These are phyloP conservation scores for Drosophila pseudotalamancana DNA, from an alignment of 2,888 invertebrate genomes.

Conservation along the genomic window DNA sequence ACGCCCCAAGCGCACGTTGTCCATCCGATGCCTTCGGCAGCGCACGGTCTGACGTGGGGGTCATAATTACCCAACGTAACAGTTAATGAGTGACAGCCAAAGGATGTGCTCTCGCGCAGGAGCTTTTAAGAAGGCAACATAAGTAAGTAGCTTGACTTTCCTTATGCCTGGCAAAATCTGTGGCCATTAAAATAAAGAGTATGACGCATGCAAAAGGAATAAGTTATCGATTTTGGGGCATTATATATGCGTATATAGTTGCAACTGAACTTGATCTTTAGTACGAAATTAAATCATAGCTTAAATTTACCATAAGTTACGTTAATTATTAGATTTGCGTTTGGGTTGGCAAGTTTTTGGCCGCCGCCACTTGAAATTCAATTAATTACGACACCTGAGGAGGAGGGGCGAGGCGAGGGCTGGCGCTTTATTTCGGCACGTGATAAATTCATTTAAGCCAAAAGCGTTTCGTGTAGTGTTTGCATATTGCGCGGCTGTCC, in stretches of 20 bases:
- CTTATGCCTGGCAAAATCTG: too few species aligned
- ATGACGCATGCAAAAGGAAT: too few species aligned
- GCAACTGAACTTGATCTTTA: background rate
- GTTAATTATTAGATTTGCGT: conserved; percentile 30
- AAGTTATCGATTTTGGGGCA: conserved; percentile 1
- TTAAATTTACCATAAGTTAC: conserved; percentile 23
- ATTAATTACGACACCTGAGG: conserved; percentile 58
- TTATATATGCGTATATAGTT: conserved; percentile 1
- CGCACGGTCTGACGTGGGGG: conserved; percentile 28
- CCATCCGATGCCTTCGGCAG: conserved; percentile 17
- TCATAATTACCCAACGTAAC: conserved; percentile 46
- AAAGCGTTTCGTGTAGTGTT: conserved; percentile 50
- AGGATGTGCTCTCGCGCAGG: background rate
- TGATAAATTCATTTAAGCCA: conserved; percentile 73
- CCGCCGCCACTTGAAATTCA: conserved; percentile 52
- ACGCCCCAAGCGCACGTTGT: background rate
- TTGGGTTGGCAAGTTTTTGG: conserved; percentile 32
- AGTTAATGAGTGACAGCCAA: conserved; percentile 42
- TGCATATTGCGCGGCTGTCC: conserved; percentile 40
- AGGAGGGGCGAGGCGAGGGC: conserved; percentile 15
- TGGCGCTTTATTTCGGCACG: conserved; percentile 69
- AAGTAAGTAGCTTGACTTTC: conserved; percentile 6
- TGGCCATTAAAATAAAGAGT: background rate
- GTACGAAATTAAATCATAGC: conserved; percentile 1
- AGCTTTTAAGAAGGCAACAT: conserved; percentile 22